Evolutionary conservation across 2,113 vertebrate species (phyloP), one percentile per base, ranked within the genome.

Genomic region (Gasterosteus aculeatus): DNA sequence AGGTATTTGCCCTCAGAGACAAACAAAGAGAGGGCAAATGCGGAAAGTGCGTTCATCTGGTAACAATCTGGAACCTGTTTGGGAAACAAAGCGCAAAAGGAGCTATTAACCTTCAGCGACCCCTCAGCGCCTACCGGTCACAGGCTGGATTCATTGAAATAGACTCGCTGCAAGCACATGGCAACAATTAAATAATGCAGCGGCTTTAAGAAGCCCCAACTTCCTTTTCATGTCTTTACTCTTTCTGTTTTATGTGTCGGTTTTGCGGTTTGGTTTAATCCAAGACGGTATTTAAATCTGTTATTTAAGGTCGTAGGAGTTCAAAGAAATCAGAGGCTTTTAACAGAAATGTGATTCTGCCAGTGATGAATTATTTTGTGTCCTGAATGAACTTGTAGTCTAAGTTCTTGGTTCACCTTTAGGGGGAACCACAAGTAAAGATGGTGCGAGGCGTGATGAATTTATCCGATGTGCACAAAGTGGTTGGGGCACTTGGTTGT

Each of bases 11-110:
- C 10, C 53, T 73, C 33, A 2, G 58, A 63, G 33, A 58, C 42
- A 49, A 70, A 51, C 53, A 77, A n/a, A 54, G 29, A 41, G 29
- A 66, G 61, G 76, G 62, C 26, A 70, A 47, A 71, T 62, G 57
- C 69, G 67, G 18, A 72, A 35, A 56, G 38, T 60, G 26, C 31
- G 41, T 44, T 81, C 80, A 67, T 80, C 66, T 84, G 77, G 75
- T 83, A 83, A 84, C 61, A 84, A 72, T 84, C 72, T 46, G 49
- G 65, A 79, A 80, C 62, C 65, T 80, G 75, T 85, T 78, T 57
- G 67, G 83, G 88, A 78, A 87, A 88, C 73, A 80, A 22, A 84
- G 33, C 80, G 85, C 75, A 60, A 84, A 84, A 68, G 72, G 69
- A 63, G 69, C 67, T 69, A 60, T 75, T 82, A 88, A 73, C 41